Evolutionary conservation across 2,888 invertebrate genomes (phyloP), one percentile per base, ranked within the genome.

Genomic region (Melitaea athalia): DNA sequence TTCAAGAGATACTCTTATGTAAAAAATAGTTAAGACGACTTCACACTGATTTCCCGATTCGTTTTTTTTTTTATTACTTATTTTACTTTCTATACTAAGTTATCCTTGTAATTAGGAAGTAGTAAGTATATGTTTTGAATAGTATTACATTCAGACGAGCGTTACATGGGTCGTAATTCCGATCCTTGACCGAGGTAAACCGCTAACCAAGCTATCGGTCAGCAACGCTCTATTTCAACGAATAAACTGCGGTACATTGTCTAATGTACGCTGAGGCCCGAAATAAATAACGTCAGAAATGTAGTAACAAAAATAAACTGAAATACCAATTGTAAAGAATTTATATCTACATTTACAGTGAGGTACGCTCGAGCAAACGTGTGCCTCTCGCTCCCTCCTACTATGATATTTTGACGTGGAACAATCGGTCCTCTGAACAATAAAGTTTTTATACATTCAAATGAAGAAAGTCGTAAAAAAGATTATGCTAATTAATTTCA

Each of bases 151-250:
- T 10, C 33, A 11, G 43, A 12, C 11, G 4, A 11, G n/a, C 52
- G 45, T 53, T 63, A 63, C 67, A 64, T 55, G 60, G 55, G 60
- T 38, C 59, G 38, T 52, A n/a, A 17, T 33, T 65, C n/a, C 53
- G 69, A 64, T 61, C 50, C 52, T 67, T 70, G 66, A 66, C 69
- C 59, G 59, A 63, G 55, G 59, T 63, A 66, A 66, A 66, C 63
- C 69, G 69, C 66, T 63, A 63, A 67, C 67, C 67, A 70, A 67
- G 61, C 67, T 47, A 67, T 69, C 63, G 49, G 60, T 60, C 67
- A 62, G 53, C 53, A 60, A 47, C 53, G 50, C 53, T 53, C 63
- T 60, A 60, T 63, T 53, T 31, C 55, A 49, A 57, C 55, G 24
- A 24, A 24, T 24, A 55, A 64, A 45, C 47, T 47, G n/a, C 53